Percentiles rank a stretch among this genome's conserved stretches.
Conservation (phyloP, 2,797 vertebrate genomes). For the Cyprinella venusta region DNA sequence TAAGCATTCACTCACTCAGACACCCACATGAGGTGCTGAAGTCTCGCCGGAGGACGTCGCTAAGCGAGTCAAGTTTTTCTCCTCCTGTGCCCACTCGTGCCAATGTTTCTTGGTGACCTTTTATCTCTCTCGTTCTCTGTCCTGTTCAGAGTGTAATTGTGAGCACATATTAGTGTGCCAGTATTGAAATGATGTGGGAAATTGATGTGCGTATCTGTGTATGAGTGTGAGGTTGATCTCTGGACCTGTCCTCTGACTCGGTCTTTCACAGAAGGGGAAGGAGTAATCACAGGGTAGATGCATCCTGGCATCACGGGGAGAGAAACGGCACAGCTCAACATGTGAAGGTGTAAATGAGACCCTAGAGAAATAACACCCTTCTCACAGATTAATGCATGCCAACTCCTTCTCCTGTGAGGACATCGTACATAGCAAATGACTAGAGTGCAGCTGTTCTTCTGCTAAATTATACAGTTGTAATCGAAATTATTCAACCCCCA, state of each 20-base stretch:
- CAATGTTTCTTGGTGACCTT: conserved; percentile 44
- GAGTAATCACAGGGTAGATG: conserved; percentile 42
- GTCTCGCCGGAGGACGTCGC: conserved; percentile 24
- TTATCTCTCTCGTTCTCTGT: conserved; percentile 14
- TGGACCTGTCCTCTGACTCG: conserved; percentile 27
- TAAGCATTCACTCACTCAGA: conserved; percentile 24
- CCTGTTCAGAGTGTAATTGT: conserved; percentile 12
- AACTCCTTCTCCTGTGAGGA: neutral
- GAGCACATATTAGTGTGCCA: neutral
- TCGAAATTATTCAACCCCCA: too few relatives aligned
- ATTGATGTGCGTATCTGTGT: conserved; percentile 1
- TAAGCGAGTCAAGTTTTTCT: conserved; percentile 16
- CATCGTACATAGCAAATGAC: neutral
- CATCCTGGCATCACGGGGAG: conserved; percentile 37
- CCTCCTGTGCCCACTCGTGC: conserved; percentile 42
- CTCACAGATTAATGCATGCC: conserved; percentile 19
- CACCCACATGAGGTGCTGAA: conserved; percentile 40
- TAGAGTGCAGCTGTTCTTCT: neutral
- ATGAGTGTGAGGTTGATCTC: conserved; percentile 6
- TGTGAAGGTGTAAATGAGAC: conserved; percentile 50
- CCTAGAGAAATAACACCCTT: conserved; percentile 24
- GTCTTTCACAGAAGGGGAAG: conserved; percentile 1
- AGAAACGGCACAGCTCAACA: conserved; percentile 17
- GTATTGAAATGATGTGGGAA: neutral
- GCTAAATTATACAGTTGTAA: neutral